Evolutionary conservation across 2,888 invertebrate genomes (phyloP).

Genomic region (Lissocephala sabroskyi): DNA sequence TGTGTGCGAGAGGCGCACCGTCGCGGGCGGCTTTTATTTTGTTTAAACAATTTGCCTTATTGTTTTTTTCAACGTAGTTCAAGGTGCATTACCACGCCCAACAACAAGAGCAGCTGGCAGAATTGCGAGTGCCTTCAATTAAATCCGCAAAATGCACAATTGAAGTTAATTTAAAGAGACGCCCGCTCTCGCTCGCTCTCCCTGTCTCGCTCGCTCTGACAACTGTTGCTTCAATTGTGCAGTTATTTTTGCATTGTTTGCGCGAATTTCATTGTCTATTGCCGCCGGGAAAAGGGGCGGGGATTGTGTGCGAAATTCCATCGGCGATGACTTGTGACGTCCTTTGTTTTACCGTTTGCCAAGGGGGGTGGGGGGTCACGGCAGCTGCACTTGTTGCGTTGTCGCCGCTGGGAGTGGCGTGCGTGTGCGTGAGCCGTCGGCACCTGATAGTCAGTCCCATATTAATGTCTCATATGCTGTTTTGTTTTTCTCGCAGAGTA

Average conservation of each 20-base stretch:
- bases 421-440: background rate
- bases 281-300: background rate
- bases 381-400: background rate
- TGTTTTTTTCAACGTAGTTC: background rate
- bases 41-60: background rate
- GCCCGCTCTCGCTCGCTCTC: background rate
- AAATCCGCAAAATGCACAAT: slow-evolving; percentile 51
- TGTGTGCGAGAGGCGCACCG: slow-evolving; percentile 14
- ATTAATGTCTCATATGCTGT: too few relatives aligned
- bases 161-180: slow-evolving; percentile 47
- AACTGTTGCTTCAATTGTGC: slow-evolving; percentile 1
- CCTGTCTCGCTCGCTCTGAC: background rate
- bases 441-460: background rate
- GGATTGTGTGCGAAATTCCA: slow-evolving; percentile 14
- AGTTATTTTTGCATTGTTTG: background rate
- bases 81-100: background rate
- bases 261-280: background rate
- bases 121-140: slow-evolving; percentile 29
- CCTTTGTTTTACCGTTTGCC: too few relatives aligned
- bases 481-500: slow-evolving; percentile 34
- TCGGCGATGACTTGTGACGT: background rate
- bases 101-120: too few relatives aligned
- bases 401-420: background rate
- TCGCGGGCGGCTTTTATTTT: background rate
- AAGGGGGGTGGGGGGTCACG: too few relatives aligned